These are phyloP conservation scores for Chromis chromis DNA, from an alignment of 2,797 vertebrate genomes.

Conservation along the genomic window DNA sequence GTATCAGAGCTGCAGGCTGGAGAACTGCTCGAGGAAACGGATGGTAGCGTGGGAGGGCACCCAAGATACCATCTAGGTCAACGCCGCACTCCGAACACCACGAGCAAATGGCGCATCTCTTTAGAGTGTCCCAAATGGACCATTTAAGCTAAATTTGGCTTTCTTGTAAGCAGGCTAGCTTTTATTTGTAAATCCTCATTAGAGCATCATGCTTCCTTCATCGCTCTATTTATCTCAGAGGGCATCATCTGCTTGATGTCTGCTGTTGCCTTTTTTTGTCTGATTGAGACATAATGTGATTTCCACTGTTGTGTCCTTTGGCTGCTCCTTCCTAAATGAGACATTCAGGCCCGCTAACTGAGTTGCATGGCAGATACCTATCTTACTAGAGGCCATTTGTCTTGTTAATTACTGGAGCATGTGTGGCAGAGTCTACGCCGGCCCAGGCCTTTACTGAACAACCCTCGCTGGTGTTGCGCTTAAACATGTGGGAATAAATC, in stretches of 20 bases:
- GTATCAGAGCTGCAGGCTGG: not conserved
- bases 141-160: constrained; percentile 45
- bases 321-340: constrained; percentile 71
- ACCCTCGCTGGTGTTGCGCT: not conserved
- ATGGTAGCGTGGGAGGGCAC: not conserved
- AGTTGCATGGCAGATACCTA: constrained; percentile 69
- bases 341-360: constrained; percentile 66
- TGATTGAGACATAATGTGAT: constrained; percentile 77
- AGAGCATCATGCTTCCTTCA: constrained; percentile 43
- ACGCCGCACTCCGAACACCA: constrained; percentile 14
- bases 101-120: constrained; percentile 7
- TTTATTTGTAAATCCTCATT: constrained; percentile 54
- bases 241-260: constrained; percentile 48
- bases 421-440: constrained; percentile 31
- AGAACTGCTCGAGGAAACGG: constrained; percentile 29
- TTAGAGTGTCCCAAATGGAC: constrained; percentile 1
- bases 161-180: constrained; percentile 23
- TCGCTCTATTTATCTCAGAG: constrained; percentile 55
- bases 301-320: constrained; percentile 69
- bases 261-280: constrained; percentile 49
- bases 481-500: constrained; percentile 15
- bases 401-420: constrained; percentile 66
- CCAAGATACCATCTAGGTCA: constrained; percentile 14
- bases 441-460: constrained; percentile 12
- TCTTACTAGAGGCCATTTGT: constrained; percentile 67